Evolutionary conservation across 2,113 vertebrate species (phyloP), one percentile per base, ranked within the genome.

Genomic region (Grallaria varia): DNA sequence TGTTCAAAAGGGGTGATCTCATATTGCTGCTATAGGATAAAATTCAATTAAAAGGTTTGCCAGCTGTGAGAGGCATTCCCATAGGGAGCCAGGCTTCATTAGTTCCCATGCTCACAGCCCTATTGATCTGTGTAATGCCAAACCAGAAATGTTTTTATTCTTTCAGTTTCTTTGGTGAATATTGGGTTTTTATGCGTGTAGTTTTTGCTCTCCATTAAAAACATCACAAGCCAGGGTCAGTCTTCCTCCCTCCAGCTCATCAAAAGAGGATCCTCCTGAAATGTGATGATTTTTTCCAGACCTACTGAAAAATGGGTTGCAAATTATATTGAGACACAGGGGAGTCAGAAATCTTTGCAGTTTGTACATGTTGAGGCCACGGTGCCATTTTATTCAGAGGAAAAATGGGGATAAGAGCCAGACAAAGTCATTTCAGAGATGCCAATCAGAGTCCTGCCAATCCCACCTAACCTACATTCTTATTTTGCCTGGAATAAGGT

Each of bases 41-140:
- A 95, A 95, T 92, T 92, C 68, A 93, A 75, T 95, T 87, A 2
- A 86, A 58, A 92, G 73, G 6, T 30, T 64, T 90, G 49, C 27
- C 88, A 93, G 80, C 28, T 15, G 5, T 55, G 64, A 55, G 42
- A 90, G 11, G 42, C 33, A 37, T 49, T 33, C 44, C 92, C 47
- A 35, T 0, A 47, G 89, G 87, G 79, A 95, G 16, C 50, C 35
- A 80, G 79, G 79, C 88, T 92, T 72, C 18, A 0, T 69, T 66
- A 83, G 33, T 58, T 66, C 72, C 71, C 63, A 22, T 30, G 39
- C 55, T 77, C 45, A 80, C 39, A 93, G 60, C 39, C 20, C 40
- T 67, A 10, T 24, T 52, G 25, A 81, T 87, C 52, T n/a, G 9
- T 18, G 30, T 1, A 50, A 39, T n/a, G 47, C 68, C 64, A 67